Conservation (phyloP, 1,140 invertebrate genomes). For the Spodoptera litura region DNA sequence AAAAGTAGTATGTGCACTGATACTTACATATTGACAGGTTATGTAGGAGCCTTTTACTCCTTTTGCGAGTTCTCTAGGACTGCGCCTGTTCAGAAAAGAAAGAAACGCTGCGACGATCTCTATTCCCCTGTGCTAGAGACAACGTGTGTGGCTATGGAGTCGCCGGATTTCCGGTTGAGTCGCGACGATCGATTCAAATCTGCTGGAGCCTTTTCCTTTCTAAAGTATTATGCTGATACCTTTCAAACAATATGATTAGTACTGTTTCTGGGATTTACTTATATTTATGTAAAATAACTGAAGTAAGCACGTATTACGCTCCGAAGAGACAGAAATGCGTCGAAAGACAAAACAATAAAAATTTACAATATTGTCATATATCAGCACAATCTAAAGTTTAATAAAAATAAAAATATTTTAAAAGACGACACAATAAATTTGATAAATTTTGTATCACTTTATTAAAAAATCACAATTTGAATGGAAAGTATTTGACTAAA, state of each 20-base stretch:
- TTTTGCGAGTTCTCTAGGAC: conserved; percentile 85
- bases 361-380: conserved; percentile 46
- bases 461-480: conserved; percentile 76
- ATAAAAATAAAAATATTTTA: conserved; percentile 71
- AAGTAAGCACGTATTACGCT: conserved; percentile 18
- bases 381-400: conserved; percentile 28
- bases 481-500: conserved; percentile 83
- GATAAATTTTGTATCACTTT: conserved; percentile 70
- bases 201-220: conserved; percentile 51
- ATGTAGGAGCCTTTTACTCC: conserved; percentile 87
- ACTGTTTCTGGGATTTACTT: conserved; percentile 21
- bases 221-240: conserved; percentile 30
- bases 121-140: conserved; percentile 81
- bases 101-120: conserved; percentile 83
- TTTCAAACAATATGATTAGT: neutral
- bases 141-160: conserved; percentile 76
- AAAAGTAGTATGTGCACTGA: conserved; percentile 61
- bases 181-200: conserved; percentile 73
- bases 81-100: conserved; percentile 86
- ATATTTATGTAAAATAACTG: conserved; percentile 32
- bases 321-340: conserved; percentile 23
- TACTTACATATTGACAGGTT: conserved; percentile 86
- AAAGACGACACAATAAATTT: conserved; percentile 78
- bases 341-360: conserved; percentile 43
- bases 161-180: conserved; percentile 81